Evolutionary conservation across 2,888 invertebrate species (phyloP).

Genomic region (Watsonalla cultraria): DNA sequence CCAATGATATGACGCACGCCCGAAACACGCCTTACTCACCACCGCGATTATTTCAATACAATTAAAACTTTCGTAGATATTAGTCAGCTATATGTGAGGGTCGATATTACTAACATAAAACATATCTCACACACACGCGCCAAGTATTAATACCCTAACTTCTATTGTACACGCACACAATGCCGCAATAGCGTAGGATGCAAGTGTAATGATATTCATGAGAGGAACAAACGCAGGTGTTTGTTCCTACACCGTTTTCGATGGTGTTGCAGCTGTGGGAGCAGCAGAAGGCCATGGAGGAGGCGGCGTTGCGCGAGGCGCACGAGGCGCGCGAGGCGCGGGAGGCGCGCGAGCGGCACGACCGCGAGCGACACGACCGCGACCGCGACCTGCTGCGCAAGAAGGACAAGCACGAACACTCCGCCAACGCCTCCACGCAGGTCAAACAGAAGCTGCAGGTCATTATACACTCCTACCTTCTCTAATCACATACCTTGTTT

Average conservation of each 20-base stretch:
- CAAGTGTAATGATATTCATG: no score
- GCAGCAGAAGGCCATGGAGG: constrained; percentile 90
- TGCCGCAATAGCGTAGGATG: no score
- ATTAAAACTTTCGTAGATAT: no score
- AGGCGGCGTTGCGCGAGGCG: constrained; percentile 89
- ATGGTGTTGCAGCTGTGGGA: constrained; percentile 87
- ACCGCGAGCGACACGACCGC: constrained; percentile 82
- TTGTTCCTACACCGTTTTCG: not conserved
- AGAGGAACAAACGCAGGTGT: not conserved
- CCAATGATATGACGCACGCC: constrained; percentile 21
- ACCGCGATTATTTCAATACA: constrained; percentile 8
- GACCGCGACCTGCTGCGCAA: constrained; percentile 92
- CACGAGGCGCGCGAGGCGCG: constrained; percentile 88
- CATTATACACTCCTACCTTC: not conserved
- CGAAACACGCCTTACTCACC: constrained; percentile 15
- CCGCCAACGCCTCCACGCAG: constrained; percentile 96
- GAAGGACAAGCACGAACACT: constrained; percentile 96
- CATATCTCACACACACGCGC: no score
- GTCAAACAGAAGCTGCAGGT: constrained; percentile 97
- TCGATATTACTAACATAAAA: no score
- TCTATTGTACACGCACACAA: no score
- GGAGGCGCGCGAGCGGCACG: constrained; percentile 82
- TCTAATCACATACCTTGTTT: no score
- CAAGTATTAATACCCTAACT: no score
- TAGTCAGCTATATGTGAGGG: no score